Evolutionary conservation across 2,888 invertebrate species (phyloP), one percentile per base, ranked within the genome.

Genomic region (Xestia xanthographa): DNA sequence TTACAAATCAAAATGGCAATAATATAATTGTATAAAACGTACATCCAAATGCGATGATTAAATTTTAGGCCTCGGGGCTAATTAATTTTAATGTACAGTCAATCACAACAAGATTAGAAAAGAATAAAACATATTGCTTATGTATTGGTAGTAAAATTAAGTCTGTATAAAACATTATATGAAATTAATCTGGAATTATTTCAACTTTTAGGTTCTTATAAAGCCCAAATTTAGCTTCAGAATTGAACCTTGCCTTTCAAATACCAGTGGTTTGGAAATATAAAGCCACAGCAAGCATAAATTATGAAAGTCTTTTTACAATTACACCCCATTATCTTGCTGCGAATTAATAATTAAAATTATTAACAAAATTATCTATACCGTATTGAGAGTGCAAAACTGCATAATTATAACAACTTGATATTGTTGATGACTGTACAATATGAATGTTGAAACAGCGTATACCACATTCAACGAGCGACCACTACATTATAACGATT

Each of bases 31-130:
- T 88, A 88, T 87, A 85, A 88, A 83, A 79, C 87, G 87, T 88
- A 82, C 84, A 80, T 84, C 82, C 75, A 83, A 87, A 78, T 85
- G 84, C 90, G 86, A 84, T 78, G 80, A 84, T 79, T 72, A 85
- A 87, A 80, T 70, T 82, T 92, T 92, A 93, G 93, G 93, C 93
- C 93, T 89, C 88, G 56, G 86, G 90, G 89, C 90, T 84, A 89
- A 87, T 72, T 58, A 77, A 72, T 82, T 53, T 79, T 53, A 80
- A 83, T 83, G 89, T 89, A 90, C 88, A 89, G 89, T 90, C 87
- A 87, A 84, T 76, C 79, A 89, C 86, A 87, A 88, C 72, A 78
- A 45, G n/a, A 38, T 70, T 67, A 67, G 45, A 43, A 72, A 79
- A 17, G 6, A 74, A 76, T 41, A 41, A 41, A 53, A 45, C 22